Evolutionary conservation across 1,140 invertebrate species (phyloP).

Genomic region (Achroia grisella): DNA sequence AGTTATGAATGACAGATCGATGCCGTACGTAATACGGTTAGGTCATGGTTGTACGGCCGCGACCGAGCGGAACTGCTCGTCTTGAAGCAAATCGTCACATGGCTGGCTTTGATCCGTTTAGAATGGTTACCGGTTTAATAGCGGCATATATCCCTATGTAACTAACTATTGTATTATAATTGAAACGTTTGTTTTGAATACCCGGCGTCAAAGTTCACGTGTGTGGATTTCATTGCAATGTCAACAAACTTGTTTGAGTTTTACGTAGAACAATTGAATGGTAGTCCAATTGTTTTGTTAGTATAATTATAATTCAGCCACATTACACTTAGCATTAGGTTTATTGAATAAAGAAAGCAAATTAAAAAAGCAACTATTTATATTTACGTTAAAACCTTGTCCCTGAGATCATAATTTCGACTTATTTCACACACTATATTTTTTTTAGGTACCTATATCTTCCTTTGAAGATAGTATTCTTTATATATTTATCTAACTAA

Average conservation of each 20-base stretch:
- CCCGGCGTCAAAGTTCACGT: conserved; percentile 29
- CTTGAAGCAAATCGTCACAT: conserved; percentile 18
- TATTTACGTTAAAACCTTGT: no score
- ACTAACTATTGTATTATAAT: conserved; percentile 12
- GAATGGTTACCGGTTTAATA: not conserved
- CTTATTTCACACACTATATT: no score
- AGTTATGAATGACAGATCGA: conserved; percentile 13
- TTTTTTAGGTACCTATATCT: no score
- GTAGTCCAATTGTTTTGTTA: no score
- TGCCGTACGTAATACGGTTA: conserved; percentile 25
- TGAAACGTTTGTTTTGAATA: conserved; percentile 34
- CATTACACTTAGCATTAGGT: no score
- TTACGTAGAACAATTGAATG: no score
- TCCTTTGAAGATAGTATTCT: no score
- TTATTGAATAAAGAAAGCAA: no score
- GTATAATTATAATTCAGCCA: no score
- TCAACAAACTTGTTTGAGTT: conserved; percentile 36
- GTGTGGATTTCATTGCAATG: conserved; percentile 12
- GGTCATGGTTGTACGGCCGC: conserved; percentile 39
- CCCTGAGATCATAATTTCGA: no score
- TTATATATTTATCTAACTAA: no score
- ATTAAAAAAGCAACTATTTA: no score
- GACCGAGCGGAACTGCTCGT: conserved; percentile 24
- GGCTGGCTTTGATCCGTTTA: conserved; percentile 3
- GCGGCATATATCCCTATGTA: conserved; percentile 1